A percentile compares a stretch with the other conserved stretches of the same genome.
Evolutionary conservation across 2,113 vertebrate genomes (phyloP).

Genomic region (Chauna torquata): DNA sequence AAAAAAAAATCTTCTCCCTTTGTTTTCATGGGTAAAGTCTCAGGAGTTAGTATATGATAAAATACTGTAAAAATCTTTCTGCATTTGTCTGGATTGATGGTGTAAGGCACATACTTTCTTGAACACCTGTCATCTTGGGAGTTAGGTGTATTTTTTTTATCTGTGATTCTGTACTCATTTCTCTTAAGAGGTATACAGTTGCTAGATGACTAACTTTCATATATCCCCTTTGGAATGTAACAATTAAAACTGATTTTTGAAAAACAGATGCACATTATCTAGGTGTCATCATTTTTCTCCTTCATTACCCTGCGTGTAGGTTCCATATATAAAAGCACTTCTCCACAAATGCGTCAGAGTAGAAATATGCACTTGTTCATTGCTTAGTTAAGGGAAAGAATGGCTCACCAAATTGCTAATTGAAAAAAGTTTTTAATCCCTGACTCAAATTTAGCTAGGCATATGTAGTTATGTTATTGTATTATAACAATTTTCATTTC

Average conservation of each 20-base stretch:
- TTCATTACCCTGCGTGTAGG: background rate
- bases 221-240: slow-evolving; percentile 75
- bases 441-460: background rate
- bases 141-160: slow-evolving; percentile 64
- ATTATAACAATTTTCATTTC: background rate
- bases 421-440: background rate
- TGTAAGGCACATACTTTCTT: slow-evolving; percentile 59
- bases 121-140: slow-evolving; percentile 52
- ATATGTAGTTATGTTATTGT: background rate
- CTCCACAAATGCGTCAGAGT: background rate
- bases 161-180: slow-evolving; percentile 42
- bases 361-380: background rate
- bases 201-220: slow-evolving; percentile 66
- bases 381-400: background rate
- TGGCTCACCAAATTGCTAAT: background rate
- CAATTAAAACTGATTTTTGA: slow-evolving; percentile 75
- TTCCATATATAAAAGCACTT: background rate
- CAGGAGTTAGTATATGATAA: slow-evolving; percentile 71
- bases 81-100: slow-evolving; percentile 58
- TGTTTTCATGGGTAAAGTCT: slow-evolving; percentile 65
- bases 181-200: slow-evolving; percentile 59
- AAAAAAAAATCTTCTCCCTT: slow-evolving; percentile 13
- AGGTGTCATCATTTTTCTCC: slow-evolving; percentile 15
- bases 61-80: slow-evolving; percentile 64
- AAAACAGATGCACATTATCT: slow-evolving; percentile 20